Base-by-base conservation (phyloP, 2,797 vertebrate genomes). In the Acropternis orthonyx region DNA sequence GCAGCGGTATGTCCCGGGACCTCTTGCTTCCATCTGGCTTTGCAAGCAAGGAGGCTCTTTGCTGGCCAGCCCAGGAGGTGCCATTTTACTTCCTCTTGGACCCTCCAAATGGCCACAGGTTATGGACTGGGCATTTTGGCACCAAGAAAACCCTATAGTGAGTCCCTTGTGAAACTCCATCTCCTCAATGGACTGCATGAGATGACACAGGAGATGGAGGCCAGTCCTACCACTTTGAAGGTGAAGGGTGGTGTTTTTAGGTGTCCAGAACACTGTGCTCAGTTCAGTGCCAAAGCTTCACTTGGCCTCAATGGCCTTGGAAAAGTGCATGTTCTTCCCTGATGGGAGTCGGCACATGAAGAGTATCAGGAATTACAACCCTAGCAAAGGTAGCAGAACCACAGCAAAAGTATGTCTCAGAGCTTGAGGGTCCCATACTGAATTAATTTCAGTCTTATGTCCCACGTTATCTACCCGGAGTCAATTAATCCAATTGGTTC, bases 1-100 rank as follows among this genome's bases (percentile, higher is more conserved):
- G 74, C 62, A 81, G 52, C 1, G 3, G 2, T 43, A 15, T 1
- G 0, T 79, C 32, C 59, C 1, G 0, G 62, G 68, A 67, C 16
- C 59, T 81, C 62, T 27, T 54, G 30, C 16, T 73, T 77, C 37
- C 43, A 55, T 15, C 67, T 62, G 55, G 24, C 71, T 76, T 80
- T 83, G 61, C 68, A 83, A 71, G 51, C 54, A 82, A 62, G 27
- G 11, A 83, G 12, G 21, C 21, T 86, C 22, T 3, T 1, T 17
- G 49, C 44, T 86, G 66, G 32, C 43, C 55, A 73, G 46, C 10
- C 43, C 78, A 62, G 37, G 43, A 82, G 14, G 2, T 75, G 32
- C 27, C 39, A 23, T 68, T 51, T 49, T 68, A 43, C 19, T 71
- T 41, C 32, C 22, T 77, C 61, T 48, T 5, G 2, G 48, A 62